Evolutionary conservation across 2,113 vertebrate species (phyloP).

Genomic region (rat (Rattus norvegicus)): DNA sequence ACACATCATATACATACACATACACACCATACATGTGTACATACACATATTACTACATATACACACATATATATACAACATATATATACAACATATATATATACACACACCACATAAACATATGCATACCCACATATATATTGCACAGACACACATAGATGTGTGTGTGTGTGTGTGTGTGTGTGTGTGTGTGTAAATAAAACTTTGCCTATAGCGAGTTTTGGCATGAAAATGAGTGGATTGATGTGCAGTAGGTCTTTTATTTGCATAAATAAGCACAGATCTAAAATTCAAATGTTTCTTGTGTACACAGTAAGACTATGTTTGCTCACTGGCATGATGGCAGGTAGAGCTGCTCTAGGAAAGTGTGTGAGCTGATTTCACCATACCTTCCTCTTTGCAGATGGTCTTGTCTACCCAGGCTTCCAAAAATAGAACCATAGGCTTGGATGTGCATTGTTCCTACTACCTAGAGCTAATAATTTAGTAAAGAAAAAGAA

Average conservation of each 20-base stretch:
- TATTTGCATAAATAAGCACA: background rate
- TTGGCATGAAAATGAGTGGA: background rate
- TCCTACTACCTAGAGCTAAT: background rate
- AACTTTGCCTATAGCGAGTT: background rate
- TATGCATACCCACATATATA: background rate
- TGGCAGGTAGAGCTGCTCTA: background rate
- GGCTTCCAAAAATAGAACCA: conserved; percentile 59
- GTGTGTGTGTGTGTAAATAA: background rate
- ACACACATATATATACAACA: background rate
- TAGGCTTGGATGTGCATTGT: background rate
- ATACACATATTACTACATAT: background rate
- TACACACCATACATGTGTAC: too few species aligned
- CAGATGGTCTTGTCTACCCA: background rate
- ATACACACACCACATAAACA: background rate
- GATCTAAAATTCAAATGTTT: background rate
- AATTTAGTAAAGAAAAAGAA: conserved; percentile 1
- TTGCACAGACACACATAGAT: too few species aligned
- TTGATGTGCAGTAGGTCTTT: background rate
- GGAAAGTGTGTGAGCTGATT: background rate
- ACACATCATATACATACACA: background rate
- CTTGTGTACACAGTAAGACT: background rate
- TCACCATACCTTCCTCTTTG: background rate
- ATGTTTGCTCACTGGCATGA: background rate
- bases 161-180: too few species aligned
- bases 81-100: background rate